These are phyloP conservation scores for Spodoptera picta DNA, from an alignment of 2,888 invertebrate genomes.

Conservation along the genomic window DNA sequence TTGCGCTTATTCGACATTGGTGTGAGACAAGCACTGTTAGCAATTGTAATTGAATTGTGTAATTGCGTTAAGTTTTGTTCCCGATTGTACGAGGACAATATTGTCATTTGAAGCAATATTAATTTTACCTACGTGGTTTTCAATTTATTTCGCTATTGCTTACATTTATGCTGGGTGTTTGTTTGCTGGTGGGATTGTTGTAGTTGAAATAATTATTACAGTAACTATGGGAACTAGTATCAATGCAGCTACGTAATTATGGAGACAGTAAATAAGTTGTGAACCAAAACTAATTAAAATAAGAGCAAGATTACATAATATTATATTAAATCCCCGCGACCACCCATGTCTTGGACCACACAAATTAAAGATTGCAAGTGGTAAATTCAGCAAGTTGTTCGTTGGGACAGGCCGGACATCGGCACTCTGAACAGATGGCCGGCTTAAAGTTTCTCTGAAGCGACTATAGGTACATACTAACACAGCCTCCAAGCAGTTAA, in stretches of 20 bases:
- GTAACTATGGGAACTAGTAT: too few relatives aligned
- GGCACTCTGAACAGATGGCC: conserved; percentile 56
- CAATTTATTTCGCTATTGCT: too few relatives aligned
- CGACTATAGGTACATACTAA: conserved; percentile 38
- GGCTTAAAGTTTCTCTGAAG: conserved; percentile 50
- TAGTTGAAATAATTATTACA: too few relatives aligned
- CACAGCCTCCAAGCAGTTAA: conserved; percentile 20
- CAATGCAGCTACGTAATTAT: too few relatives aligned
- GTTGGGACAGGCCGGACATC: conserved; percentile 51
- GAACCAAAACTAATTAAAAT: too few relatives aligned
- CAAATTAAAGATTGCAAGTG: conserved; percentile 55
- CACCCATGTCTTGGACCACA: conserved; percentile 9
- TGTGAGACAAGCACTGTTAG: conserved; percentile 16
- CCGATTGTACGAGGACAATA: neutral
- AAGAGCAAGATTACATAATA: too few relatives aligned
- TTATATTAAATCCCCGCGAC: neutral
- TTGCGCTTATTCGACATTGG: conserved; percentile 45
- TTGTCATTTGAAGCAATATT: too few relatives aligned
- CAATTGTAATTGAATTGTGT: conserved; percentile 11
- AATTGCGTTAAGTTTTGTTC: conserved; percentile 9
- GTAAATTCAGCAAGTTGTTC: conserved; percentile 60
- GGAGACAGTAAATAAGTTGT: too few relatives aligned
- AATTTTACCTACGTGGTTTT: too few relatives aligned
- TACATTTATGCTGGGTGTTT: too few relatives aligned
- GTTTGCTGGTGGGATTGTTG: too few relatives aligned